A percentile compares a stretch with the other conserved stretches of the same genome.
Evolutionary conservation across 53 echinoderm and acorn worm genomes (phyloP).

Genomic region (Luidia sarsii): DNA sequence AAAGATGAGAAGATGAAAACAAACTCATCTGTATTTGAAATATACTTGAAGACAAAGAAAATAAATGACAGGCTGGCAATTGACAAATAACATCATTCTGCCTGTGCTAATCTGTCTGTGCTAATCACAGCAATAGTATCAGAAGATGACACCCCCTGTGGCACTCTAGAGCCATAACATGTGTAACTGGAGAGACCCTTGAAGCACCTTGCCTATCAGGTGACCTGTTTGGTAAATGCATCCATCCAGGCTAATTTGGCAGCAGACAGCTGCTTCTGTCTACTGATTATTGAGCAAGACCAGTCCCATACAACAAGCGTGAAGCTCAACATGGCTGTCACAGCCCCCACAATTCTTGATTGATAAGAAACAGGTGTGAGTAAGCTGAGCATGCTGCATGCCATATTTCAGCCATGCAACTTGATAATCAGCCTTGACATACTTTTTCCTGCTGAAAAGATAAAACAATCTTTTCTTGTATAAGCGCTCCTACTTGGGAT

Average conservation of each 20-base stretch:
- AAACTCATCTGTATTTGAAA: too few relatives aligned
- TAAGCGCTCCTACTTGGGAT: conserved; percentile 29
- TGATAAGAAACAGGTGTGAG: conserved; percentile 49
- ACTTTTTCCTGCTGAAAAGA: conserved; percentile 49
- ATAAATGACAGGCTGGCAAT: background rate
- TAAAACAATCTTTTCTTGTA: too few relatives aligned
- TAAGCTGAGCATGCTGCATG: conserved; percentile 17
- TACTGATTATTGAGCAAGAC: conserved; percentile 30
- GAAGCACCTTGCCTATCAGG: conserved; percentile 25
- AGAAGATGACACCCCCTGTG: background rate
- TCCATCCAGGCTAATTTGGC: conserved; percentile 51
- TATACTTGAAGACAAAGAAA: background rate
- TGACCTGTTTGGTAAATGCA: conserved; percentile 45
- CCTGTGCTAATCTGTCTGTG: conserved; percentile 11
- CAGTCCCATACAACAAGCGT: conserved; percentile 15
- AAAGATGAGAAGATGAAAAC: too few relatives aligned
- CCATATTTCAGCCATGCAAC: conserved; percentile 36
- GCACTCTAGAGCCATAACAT: background rate
- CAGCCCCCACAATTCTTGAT: conserved; percentile 9
- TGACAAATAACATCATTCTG: conserved; percentile 28
- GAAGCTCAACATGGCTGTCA: conserved; percentile 26
- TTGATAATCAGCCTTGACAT: conserved; percentile 41
- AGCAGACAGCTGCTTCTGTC: conserved; percentile 41
- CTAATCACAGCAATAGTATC: conserved; percentile 15
- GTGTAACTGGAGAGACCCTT: conserved; percentile 13